Percentiles rank a stretch among this genome's conserved stretches.
Evolutionary conservation across 2,797 vertebrate species (phyloP).

Genomic region (Sebastes steindachneri): DNA sequence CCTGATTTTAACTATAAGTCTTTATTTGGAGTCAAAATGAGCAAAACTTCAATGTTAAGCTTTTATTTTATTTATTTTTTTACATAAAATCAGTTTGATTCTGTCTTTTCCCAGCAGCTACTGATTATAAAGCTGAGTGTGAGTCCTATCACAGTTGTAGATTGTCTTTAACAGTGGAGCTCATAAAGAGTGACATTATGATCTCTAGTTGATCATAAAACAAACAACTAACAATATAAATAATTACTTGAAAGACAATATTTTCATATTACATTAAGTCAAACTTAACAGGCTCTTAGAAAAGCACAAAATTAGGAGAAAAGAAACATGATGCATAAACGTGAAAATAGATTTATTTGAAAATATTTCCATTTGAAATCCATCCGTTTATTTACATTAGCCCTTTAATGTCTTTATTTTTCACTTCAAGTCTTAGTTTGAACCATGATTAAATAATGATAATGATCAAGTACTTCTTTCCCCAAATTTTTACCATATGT

Average conservation of each 20-base stretch:
- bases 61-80: background rate
- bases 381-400: conserved; percentile 47
- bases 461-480: background rate
- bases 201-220: background rate
- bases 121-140: background rate
- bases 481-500: background rate
- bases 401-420: conserved; percentile 14
- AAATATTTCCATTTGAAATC: conserved; percentile 49
- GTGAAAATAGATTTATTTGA: conserved; percentile 70
- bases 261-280: background rate
- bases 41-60: background rate
- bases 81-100: background rate
- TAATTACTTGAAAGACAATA: background rate
- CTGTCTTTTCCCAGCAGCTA: background rate
- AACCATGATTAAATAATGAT: background rate
- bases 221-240: background rate
- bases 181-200: background rate
- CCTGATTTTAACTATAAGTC: background rate
- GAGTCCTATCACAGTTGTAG: background rate
- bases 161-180: background rate
- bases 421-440: background rate
- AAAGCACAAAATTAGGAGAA: background rate
- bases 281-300: background rate
- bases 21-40: background rate
- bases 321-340: background rate